A percentile compares a stretch with the other conserved stretches of the same genome.
These are phyloP conservation scores for Microplitis deprimator DNA, from an alignment of 2,888 invertebrate genomes.

Conservation along the genomic window DNA sequence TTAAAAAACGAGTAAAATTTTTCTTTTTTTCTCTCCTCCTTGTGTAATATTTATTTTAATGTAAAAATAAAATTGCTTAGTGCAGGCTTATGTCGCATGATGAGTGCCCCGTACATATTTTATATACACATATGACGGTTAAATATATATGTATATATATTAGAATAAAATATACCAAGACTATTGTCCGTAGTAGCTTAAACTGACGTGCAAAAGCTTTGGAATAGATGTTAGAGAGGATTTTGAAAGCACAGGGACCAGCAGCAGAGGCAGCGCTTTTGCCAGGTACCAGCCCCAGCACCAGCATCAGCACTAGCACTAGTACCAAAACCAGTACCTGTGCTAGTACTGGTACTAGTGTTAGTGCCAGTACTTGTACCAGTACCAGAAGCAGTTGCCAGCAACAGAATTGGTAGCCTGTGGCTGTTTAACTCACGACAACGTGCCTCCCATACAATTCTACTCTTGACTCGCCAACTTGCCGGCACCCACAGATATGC, in stretches of 20 bases:
- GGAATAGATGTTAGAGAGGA: not conserved
- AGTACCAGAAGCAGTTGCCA: slow-evolving; percentile 55
- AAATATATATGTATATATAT: not conserved
- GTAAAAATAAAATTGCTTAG: slow-evolving; percentile 19
- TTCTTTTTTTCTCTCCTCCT: not conserved
- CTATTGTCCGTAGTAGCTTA: not conserved
- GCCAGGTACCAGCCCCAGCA: slow-evolving; percentile 2
- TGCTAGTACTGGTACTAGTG: not conserved
- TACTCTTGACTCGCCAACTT: slow-evolving; percentile 29
- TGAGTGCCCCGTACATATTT: slow-evolving; percentile 19
- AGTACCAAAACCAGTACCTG: not conserved
- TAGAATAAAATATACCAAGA: not conserved
- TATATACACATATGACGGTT: not conserved
- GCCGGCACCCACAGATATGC: not conserved
- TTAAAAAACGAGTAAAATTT: not conserved
- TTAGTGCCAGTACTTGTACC: not conserved
- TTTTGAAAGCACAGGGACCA: not conserved
- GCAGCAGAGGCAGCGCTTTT: slow-evolving; percentile 4
- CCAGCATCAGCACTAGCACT: not conserved
- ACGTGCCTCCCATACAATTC: slow-evolving; percentile 51
- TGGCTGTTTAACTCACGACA: slow-evolving; percentile 62
- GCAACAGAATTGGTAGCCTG: slow-evolving; percentile 61
- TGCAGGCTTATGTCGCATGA: not conserved
- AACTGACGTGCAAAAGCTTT: not conserved
- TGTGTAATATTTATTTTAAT: not conserved